Percentiles rank a stretch among this genome's conserved stretches.
Conservation (phyloP, 2,888 invertebrate genomes). For the Pinctada fucata region DNA sequence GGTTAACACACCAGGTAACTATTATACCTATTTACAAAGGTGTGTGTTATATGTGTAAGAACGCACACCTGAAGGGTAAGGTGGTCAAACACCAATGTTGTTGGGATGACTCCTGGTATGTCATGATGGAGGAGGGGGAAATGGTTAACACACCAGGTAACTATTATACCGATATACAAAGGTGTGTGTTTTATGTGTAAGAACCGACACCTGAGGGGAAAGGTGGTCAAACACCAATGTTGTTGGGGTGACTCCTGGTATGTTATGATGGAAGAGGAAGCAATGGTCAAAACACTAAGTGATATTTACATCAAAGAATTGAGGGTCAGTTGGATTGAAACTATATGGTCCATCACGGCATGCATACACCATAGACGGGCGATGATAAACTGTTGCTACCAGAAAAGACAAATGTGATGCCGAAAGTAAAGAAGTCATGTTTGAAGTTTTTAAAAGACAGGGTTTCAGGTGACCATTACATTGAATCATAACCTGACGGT, state of each 20-base stretch:
- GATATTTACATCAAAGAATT: too few species aligned
- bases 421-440: too few species aligned
- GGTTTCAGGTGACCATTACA: too few species aligned
- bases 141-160: slow-evolving; percentile 67
- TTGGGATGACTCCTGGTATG: slow-evolving; percentile 71
- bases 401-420: too few species aligned
- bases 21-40: too few species aligned
- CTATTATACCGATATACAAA: too few species aligned
- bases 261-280: slow-evolving; percentile 68
- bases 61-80: slow-evolving; percentile 65
- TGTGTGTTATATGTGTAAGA: slow-evolving; percentile 15
- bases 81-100: slow-evolving; percentile 71
- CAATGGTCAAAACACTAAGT: slow-evolving; percentile 68
- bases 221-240: slow-evolving; percentile 68
- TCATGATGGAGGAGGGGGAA: slow-evolving; percentile 70
- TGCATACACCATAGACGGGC: too few species aligned
- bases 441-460: too few species aligned
- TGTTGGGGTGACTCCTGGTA: slow-evolving; percentile 73
- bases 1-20: slow-evolving; percentile 62
- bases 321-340: too few species aligned
- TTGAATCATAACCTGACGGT: too few species aligned
- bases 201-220: slow-evolving; percentile 64
- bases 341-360: too few species aligned
- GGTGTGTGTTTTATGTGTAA: slow-evolving; percentile 11
- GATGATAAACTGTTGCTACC: too few species aligned